Evolutionary conservation across 2,888 invertebrate genomes (phyloP).

Genomic region (Cremastinae sp.): DNA sequence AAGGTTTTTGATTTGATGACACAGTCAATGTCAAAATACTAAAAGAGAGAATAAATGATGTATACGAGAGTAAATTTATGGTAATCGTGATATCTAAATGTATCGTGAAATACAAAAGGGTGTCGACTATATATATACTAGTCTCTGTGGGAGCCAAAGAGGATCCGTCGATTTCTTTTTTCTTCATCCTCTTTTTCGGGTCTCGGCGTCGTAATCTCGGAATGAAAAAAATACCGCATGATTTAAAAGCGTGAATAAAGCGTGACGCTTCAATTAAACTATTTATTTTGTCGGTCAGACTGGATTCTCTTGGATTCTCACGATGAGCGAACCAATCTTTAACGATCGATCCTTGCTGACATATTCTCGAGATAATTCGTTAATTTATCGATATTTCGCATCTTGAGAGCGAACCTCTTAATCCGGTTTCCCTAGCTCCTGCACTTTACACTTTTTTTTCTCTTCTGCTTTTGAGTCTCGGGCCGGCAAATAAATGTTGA

Average conservation of each 20-base stretch:
- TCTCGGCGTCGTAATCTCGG: not conserved
- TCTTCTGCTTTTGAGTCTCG: not conserved
- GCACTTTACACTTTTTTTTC: not conserved
- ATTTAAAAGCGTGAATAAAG: constrained; percentile 23
- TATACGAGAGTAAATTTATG: constrained; percentile 60
- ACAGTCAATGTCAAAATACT: no score
- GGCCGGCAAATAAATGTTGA: constrained; percentile 27
- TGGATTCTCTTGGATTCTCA: not conserved
- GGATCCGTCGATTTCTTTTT: constrained; percentile 5
- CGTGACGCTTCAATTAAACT: constrained; percentile 35
- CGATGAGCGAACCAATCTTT: constrained; percentile 19
- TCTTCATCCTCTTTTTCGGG: not conserved
- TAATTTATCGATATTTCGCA: constrained; percentile 47
- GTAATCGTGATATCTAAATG: constrained; percentile 59
- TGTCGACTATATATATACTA: no score
- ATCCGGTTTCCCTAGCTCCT: constrained; percentile 23
- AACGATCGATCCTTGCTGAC: constrained; percentile 47
- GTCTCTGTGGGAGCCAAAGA: no score
- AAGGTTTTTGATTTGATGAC: no score
- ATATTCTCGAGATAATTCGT: constrained; percentile 31
- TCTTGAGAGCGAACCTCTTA: constrained; percentile 7
- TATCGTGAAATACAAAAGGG: constrained; percentile 57
- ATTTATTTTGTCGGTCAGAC: constrained; percentile 15
- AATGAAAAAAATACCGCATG: not conserved
- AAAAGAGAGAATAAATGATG: constrained; percentile 30